These are phyloP conservation scores for Spatulosminthurus flaviceps DNA, from an alignment of 2,888 invertebrate genomes.

Conservation along the genomic window DNA sequence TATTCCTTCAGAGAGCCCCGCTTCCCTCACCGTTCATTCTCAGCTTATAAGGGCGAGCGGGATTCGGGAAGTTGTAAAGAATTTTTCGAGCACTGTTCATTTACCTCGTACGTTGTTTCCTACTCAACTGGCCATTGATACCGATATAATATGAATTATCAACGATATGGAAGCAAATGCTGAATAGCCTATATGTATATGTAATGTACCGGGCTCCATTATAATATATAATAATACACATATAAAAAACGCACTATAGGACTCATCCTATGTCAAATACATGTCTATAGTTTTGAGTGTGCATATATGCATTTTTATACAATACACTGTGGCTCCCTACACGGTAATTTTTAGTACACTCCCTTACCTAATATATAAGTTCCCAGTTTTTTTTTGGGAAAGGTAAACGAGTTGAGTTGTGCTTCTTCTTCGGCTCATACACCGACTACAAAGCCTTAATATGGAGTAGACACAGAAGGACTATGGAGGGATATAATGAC, in stretches of 20 bases:
- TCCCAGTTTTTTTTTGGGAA: conserved; percentile 10
- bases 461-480: conserved; percentile 47
- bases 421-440: conserved; percentile 23
- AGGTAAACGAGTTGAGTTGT: conserved; percentile 36
- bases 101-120: conserved; percentile 35
- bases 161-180: conserved; percentile 2
- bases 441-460: conserved; percentile 37
- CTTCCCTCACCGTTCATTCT: too few relatives aligned
- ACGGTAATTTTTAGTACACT: background rate
- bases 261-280: too few relatives aligned
- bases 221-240: too few relatives aligned
- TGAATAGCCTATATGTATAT: background rate
- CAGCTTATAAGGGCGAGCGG: conserved; percentile 10
- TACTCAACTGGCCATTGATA: conserved; percentile 37
- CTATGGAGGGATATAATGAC: conserved; percentile 54
- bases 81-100: conserved; percentile 40
- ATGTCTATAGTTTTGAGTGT: too few relatives aligned
- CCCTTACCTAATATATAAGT: too few relatives aligned
- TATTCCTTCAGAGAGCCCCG: too few relatives aligned
- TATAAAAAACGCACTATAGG: too few relatives aligned
- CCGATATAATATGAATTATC: conserved; percentile 33
- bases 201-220: too few relatives aligned
- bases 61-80: conserved; percentile 40
- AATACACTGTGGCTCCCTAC: too few relatives aligned
- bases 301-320: too few relatives aligned